Evolutionary conservation across 1,140 invertebrate species (phyloP).

Genomic region (Neotoxoptera formosana): DNA sequence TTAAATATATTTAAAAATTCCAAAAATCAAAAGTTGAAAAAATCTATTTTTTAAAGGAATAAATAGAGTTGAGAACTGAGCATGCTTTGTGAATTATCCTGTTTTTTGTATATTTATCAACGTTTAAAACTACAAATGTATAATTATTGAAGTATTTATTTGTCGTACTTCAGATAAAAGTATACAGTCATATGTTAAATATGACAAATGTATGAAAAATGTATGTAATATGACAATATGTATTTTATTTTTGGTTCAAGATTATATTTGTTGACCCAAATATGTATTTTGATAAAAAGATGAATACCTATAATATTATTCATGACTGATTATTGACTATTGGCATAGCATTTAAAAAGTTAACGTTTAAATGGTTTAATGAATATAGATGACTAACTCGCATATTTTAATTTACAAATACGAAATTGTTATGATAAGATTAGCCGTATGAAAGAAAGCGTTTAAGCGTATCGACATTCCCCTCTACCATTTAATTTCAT

Average conservation of each 20-base stretch:
- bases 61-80: too few species aligned
- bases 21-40: too few species aligned
- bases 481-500: neutral
- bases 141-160: neutral
- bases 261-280: neutral
- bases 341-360: neutral
- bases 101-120: neutral
- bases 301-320: neutral
- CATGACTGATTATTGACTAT: neutral
- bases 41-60: too few species aligned
- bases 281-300: neutral
- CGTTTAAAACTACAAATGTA: neutral
- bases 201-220: too few species aligned
- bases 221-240: too few species aligned
- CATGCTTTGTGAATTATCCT: too few species aligned
- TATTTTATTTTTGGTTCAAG: neutral
- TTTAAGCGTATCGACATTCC: neutral
- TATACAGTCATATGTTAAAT: neutral
- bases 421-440: neutral
- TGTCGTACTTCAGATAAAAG: neutral
- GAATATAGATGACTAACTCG: neutral
- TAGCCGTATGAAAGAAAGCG: neutral
- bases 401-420: neutral
- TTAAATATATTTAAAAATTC: too few species aligned
- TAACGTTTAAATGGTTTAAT: neutral